Evolutionary conservation across 1,140 invertebrate genomes (phyloP), one percentile per base, ranked within the genome.

Genomic region (Dinothrombium tinctorium): DNA sequence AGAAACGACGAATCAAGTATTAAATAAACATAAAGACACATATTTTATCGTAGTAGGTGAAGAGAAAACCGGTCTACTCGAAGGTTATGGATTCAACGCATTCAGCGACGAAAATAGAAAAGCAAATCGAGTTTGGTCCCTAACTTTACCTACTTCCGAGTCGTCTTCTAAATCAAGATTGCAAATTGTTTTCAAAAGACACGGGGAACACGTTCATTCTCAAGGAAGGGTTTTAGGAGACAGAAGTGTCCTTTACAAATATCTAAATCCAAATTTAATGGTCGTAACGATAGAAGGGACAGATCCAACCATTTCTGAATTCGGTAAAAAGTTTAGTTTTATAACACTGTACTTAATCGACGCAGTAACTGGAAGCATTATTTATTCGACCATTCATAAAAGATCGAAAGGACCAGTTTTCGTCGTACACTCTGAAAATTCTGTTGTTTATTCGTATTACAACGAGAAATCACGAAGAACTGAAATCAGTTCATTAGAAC

Each of bases 221-320:
- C 83, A 89, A 56, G 92, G 92, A 21, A 69, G 84, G 50, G 89
- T 96, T 22, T 62, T 98, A 43, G 76, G 74, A 23, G 90, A 98
- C 64, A 68, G 92, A 50, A 84, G 79, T 54, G 90, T 98, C 29
- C 68, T 96, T 15, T 99, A 98, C 61, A 99, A 98, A 58, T 96
- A 98, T 58, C 69, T 86, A 35, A 98, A 99, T 69, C 92, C 92
- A 19, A 96, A 98, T 64, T 61, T 98, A 43, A 72, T 90, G 32
- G 79, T 78, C 20, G 65, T 95, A 47, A 66, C 79, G 7, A 76
- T 80, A 0, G 68, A 83, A 57, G 39, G 39, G 19, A 19, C 17
- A 11, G 39, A 40, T 20, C 4, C 15, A 2, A n/a, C 17, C 1
- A 21, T 14, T 31, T 22, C 24, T 33, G 39, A 20, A 37, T 25